Conservation (phyloP, 2,113 vertebrate genomes). For the Pluvialis apricaria region DNA sequence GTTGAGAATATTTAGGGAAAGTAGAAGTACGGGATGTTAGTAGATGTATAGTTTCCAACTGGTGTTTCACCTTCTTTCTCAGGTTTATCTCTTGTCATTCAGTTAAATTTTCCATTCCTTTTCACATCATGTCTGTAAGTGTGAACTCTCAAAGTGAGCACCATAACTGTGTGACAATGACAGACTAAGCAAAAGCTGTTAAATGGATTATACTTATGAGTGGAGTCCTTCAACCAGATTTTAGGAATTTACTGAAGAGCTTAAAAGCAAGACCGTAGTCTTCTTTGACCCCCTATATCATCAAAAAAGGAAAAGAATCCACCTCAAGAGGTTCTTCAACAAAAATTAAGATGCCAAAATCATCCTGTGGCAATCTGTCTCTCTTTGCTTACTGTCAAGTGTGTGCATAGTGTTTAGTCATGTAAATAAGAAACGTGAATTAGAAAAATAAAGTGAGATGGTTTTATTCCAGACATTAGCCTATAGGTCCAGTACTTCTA, state of each 20-base stretch:
- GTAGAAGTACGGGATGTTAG: neutral
- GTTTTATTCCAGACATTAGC: neutral
- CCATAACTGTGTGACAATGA: neutral
- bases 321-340: neutral
- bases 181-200: neutral
- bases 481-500: neutral
- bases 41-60: neutral
- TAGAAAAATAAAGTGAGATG: neutral
- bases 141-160: neutral
- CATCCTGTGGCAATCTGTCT: neutral
- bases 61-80: neutral
- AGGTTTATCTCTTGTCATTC: neutral
- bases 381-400: neutral
- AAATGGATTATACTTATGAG: neutral
- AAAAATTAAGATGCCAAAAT: neutral
- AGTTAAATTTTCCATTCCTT: neutral
- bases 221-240: neutral
- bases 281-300: rapidly evolving
- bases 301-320: neutral
- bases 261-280: neutral
- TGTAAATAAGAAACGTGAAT: neutral
- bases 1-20: neutral
- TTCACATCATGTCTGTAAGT: neutral
- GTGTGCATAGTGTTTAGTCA: neutral
- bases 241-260: neutral